Percentiles rank a stretch among this genome's conserved stretches.
These are phyloP conservation scores for Bubo blakistoni DNA, from an alignment of 2,113 vertebrate genomes.

Conservation along the genomic window DNA sequence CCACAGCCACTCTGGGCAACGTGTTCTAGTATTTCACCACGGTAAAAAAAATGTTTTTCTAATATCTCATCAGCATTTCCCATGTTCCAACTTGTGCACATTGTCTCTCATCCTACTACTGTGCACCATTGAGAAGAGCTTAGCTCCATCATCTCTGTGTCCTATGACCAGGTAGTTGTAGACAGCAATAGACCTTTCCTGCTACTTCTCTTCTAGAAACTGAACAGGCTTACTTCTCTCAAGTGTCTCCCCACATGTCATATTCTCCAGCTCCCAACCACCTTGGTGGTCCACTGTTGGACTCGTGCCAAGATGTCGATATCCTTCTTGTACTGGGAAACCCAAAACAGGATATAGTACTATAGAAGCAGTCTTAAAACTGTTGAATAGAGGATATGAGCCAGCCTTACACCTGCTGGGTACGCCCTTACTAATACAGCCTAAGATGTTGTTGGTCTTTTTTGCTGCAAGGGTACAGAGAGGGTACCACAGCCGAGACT, in stretches of 20 bases:
- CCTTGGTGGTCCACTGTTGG: not conserved
- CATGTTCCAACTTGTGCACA: not conserved
- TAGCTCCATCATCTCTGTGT: not conserved
- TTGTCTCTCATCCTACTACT: not conserved
- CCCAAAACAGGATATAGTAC: not conserved
- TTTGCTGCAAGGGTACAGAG: not conserved
- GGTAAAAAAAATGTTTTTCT: not conserved
- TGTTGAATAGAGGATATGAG: not conserved
- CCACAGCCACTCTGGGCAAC: fast-evolving
- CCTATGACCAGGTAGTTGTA: not conserved
- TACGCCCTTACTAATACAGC: not conserved
- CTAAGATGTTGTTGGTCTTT: not conserved
- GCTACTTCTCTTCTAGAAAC: not conserved
- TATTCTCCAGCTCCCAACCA: not conserved
- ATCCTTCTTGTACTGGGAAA: not conserved
- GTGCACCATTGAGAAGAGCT: not conserved
- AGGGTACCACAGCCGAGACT: not conserved
- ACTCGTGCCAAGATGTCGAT: not conserved
- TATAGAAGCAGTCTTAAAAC: not conserved
- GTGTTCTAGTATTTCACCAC: not conserved
- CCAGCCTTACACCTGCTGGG: not conserved
- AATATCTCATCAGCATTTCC: not conserved
- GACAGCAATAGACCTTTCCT: not conserved
- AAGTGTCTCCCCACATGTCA: not conserved
- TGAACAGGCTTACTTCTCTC: not conserved